These are phyloP conservation scores for Drosophila seclusa DNA, from an alignment of 2,888 invertebrate genomes.

Conservation along the genomic window DNA sequence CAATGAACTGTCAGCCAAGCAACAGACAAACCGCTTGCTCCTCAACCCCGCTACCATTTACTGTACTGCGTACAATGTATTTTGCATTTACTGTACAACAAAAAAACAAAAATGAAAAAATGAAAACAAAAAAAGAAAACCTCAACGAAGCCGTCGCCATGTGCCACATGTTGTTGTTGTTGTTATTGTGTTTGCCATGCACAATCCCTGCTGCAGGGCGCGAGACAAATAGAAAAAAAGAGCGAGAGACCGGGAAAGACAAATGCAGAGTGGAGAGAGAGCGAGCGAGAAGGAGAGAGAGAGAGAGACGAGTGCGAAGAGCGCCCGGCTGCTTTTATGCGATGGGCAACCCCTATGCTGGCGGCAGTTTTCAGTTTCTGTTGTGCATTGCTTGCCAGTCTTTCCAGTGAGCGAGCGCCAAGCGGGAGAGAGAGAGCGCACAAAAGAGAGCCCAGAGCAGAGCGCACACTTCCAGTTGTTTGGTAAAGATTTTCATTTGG, in stretches of 20 bases:
- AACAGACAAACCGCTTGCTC: constrained; percentile 20
- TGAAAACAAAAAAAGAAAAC: constrained; percentile 36
- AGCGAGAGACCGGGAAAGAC: background rate
- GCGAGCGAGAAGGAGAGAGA: background rate
- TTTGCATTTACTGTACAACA: constrained; percentile 76
- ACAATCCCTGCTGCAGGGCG: constrained; percentile 56
- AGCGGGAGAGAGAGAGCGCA: constrained; percentile 27
- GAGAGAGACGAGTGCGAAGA: constrained; percentile 9
- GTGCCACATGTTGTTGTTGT: constrained; percentile 31
- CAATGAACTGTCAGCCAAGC: constrained; percentile 37
- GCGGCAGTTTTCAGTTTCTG: constrained; percentile 45
- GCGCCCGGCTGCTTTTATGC: constrained; percentile 35
- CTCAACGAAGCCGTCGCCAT: constrained; percentile 59
- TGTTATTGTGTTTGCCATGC: constrained; percentile 41
- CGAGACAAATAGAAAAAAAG: constrained; percentile 12
- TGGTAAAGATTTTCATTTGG: constrained; percentile 22
- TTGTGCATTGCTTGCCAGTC: constrained; percentile 33
- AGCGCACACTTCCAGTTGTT: constrained; percentile 40
- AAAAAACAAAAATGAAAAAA: constrained; percentile 34
- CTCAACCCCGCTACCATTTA: background rate
- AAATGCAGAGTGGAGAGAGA: background rate
- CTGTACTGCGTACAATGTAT: constrained; percentile 53
- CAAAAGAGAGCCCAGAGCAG: constrained; percentile 16
- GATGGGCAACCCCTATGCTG: constrained; percentile 55
- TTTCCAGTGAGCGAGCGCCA: constrained; percentile 53